Evolutionary conservation across 2,888 invertebrate species (phyloP), one percentile per base, ranked within the genome.

Genomic region (Ophion costatus): DNA sequence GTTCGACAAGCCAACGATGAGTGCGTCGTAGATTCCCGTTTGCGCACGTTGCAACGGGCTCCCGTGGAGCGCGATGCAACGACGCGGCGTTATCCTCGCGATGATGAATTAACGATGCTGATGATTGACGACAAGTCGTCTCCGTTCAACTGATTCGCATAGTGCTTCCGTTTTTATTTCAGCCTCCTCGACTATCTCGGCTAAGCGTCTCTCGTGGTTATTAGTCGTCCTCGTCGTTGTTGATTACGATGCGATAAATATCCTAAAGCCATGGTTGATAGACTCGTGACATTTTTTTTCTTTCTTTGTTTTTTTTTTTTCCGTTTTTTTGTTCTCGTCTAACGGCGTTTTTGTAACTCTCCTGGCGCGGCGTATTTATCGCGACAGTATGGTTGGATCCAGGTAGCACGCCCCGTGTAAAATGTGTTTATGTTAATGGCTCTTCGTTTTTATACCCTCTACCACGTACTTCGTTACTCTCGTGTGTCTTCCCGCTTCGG

Each of bases 331-430:
- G 38, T 76, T 75, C 56, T 70, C 33, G 56, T 77, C 71, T 79
- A 85, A 75, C 77, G 77, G 79, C 70, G 61, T 85, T 61, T 29
- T 33, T 88, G 80, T 80, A 66, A 69, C 82, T 77, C 67, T 73
- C 86, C 86, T 85, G 63, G 73, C 74, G 77, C 83, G 77, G 79
- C 82, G 67, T 83, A 59, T 82, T 83, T 29, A 75, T 87, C 85
- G 89, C 88, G 87, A 90, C 87, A 88, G 88, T 89, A 90, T 88
- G 89, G 84, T 86, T 86, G 88, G 88, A 91, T 90, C 87, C 90
- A 87, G 76, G 86, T 92, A 92, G 91, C 92, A 92, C 92, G 91
- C 90, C 90, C 89, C 88, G 88, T 90, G 88, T 90, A 87, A 89
- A 90, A 90, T 89, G 87, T 89, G 86, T 81, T 63, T 78, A 73